A percentile compares a stretch with the other conserved stretches of the same genome.
These are phyloP conservation scores for Zaprionus bogoriensis DNA, from an alignment of 2,888 invertebrate species.

Conservation along the genomic window DNA sequence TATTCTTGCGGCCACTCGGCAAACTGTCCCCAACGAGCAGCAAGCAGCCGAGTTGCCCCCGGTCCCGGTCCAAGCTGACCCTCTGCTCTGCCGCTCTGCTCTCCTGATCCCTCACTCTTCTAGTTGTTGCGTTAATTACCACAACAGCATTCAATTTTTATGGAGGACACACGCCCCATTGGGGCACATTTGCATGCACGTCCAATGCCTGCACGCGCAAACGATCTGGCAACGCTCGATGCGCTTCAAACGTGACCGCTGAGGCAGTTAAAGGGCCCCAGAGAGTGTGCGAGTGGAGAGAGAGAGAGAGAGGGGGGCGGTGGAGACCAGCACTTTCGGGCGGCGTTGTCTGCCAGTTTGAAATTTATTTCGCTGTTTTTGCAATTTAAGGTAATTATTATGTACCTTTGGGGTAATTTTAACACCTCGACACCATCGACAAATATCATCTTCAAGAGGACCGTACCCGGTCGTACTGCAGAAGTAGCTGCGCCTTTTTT, in stretches of 20 bases:
- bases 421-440: conserved; percentile 82
- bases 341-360: conserved; percentile 55
- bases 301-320: too few relatives aligned
- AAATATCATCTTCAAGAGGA: conserved; percentile 74
- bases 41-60: conserved; percentile 10
- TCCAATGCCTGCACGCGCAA: neutral
- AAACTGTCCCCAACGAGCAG: conserved; percentile 50
- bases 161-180: conserved; percentile 75
- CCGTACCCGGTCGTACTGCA: conserved; percentile 41
- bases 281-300: neutral
- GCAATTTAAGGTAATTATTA: conserved; percentile 83
- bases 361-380: conserved; percentile 81
- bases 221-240: conserved; percentile 63
- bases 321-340: conserved; percentile 12
- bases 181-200: conserved; percentile 62
- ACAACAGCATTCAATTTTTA: conserved; percentile 64
- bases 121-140: conserved; percentile 56
- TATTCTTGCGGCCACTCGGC: conserved; percentile 53
- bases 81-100: neutral
- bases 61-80: too few relatives aligned
- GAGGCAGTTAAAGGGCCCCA: conserved; percentile 24
- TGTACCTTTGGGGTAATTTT: conserved; percentile 83
- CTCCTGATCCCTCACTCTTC: neutral
- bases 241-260: conserved; percentile 66
- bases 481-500: conserved; percentile 50